Evolutionary conservation across 2,113 vertebrate genomes (phyloP).

Genomic region (Columbina picui): DNA sequence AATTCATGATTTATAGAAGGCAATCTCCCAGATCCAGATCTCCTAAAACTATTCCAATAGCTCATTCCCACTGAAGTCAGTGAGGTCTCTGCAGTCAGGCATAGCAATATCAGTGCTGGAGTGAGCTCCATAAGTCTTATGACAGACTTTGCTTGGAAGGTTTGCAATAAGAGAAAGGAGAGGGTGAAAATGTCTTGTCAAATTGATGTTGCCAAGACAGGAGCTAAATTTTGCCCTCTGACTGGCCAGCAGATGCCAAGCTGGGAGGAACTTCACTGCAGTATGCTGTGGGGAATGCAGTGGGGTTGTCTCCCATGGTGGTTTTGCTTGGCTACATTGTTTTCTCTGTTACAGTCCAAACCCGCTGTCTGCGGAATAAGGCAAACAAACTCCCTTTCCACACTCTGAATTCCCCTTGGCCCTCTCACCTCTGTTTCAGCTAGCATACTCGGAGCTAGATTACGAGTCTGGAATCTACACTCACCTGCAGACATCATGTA

Average conservation of each 20-base stretch:
- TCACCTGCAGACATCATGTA: background rate
- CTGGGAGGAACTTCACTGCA: background rate
- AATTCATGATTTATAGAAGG: background rate
- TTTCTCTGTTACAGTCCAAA: background rate
- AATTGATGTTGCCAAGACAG: background rate
- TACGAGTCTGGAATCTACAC: background rate
- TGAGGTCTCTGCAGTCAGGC: background rate
- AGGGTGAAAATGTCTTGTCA: background rate
- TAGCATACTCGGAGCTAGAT: background rate
- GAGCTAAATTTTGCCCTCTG: background rate
- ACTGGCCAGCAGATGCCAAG: background rate
- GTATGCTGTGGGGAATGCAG: background rate
- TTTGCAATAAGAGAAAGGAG: background rate
- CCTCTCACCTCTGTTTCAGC: background rate
- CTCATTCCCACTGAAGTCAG: background rate
- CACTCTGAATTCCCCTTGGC: background rate
- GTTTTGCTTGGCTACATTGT: background rate
- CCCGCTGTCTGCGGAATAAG: background rate
- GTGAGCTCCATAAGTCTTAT: background rate
- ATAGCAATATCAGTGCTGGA: background rate
- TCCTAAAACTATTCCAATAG: background rate
- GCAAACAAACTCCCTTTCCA: background rate
- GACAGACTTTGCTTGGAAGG: background rate
- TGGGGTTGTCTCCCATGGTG: fast-evolving
- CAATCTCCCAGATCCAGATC: background rate